Percentiles rank a stretch among this genome's conserved stretches.
These are phyloP conservation scores for Drosophila mauritiana DNA, from an alignment of 1,140 invertebrate genomes.

Conservation along the genomic window DNA sequence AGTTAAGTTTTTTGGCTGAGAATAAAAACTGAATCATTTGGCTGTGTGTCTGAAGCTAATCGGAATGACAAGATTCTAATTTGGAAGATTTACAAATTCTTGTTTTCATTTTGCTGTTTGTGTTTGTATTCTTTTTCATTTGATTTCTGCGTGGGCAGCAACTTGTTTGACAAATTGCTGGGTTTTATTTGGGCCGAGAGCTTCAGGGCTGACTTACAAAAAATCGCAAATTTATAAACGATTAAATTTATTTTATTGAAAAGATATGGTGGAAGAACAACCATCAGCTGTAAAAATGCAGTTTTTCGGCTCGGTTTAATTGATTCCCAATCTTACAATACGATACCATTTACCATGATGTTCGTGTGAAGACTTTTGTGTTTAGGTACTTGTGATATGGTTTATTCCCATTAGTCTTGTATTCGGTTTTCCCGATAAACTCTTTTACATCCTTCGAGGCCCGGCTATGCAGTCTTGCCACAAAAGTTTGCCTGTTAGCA, in stretches of 20 bases:
- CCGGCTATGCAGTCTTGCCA: conserved; percentile 3
- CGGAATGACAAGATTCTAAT: conserved; percentile 75
- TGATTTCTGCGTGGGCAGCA: conserved; percentile 11
- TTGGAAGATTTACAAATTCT: conserved; percentile 53
- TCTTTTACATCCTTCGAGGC: conserved; percentile 2
- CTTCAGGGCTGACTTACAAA: conserved; percentile 25
- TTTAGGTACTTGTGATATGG: neutral
- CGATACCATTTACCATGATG: no score
- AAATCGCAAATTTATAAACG: conserved; percentile 41
- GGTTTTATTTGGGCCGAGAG: conserved; percentile 21
- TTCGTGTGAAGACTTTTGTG: no score
- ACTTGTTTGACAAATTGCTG: conserved; percentile 51
- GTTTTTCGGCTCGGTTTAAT: no score
- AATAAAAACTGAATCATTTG: conserved; percentile 19
- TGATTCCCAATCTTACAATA: no score
- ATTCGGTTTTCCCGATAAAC: conserved; percentile 11
- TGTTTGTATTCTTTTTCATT: conserved; percentile 28
- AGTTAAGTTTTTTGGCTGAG: conserved; percentile 28
- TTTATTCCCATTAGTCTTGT: neutral
- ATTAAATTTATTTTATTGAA: conserved; percentile 32
- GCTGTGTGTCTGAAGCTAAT: conserved; percentile 55
- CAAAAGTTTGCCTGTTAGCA: conserved; percentile 74
- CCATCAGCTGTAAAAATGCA: neutral
- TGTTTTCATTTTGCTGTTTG: conserved; percentile 11
- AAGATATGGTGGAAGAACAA: conserved; percentile 3